Evolutionary conservation across 2,797 vertebrate species (phyloP), one percentile per base, ranked within the genome.

Genomic region (Pyrocephalus nanus): DNA sequence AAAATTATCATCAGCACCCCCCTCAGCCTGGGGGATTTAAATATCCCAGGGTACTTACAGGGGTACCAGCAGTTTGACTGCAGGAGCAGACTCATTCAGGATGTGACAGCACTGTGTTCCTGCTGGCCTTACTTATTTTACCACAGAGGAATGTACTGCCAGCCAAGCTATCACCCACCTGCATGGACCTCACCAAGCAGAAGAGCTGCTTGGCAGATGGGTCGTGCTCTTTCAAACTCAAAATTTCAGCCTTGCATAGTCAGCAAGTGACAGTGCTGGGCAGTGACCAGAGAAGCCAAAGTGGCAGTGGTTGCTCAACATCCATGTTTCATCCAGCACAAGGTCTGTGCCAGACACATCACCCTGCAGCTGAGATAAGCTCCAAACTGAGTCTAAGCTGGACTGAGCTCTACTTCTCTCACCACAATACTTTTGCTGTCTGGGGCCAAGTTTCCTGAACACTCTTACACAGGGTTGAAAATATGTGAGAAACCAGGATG

Each of bases 381-480:
- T 48, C 23, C 36, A 50, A 53, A 34, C 27, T 6, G 34, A 65
- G 32, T 30, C 38, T 73, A 67, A 53, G 9, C 8, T 50, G 12
- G 4, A 4, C 60, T 79, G 67, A 58, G 8, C 55, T 79, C 18
- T 47, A 6, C n/a, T 62, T 61, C 13, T 65, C 45, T 81, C 47
- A 58, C 23, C 40, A 54, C 18, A 48, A 54, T 2, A 12, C 12
- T 76, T 43, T 79, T 73, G 21, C 77, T 88, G 8, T 32, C 40
- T 71, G 40, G 4, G 8, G 15, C 40, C 62, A 54, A 38, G 26
- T 50, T 71, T 80, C 12, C 67, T 67, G 32, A 69, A 48, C 1
- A 5, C 3, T 66, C 9, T 75, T 60, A n/a, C 29, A 18, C 0
- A 0, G 13, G 18, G 3, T 30, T 83, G n/a, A 53, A 89, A 64